Conservation (phyloP, 2,888 invertebrate species). For the Pseudococcus longispinus region DNA sequence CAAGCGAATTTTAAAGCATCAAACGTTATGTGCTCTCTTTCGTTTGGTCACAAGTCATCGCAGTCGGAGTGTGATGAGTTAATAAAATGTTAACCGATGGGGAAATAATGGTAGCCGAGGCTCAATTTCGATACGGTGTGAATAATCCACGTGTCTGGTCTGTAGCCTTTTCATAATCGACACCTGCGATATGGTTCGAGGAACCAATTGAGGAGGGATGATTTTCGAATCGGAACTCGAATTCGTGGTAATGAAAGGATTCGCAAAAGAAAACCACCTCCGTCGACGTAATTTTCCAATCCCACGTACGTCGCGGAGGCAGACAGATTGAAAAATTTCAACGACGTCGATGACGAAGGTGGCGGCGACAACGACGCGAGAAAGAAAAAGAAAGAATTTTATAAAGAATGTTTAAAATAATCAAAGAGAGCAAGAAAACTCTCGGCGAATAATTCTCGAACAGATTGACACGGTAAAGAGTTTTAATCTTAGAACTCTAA, state of each 20-base stretch:
- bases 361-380: not conserved
- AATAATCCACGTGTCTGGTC: no score
- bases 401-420: not conserved
- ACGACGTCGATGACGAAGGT: not conserved
- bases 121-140: not conserved
- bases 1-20: conserved; percentile 27
- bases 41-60: not conserved
- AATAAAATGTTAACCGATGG: conserved; percentile 5
- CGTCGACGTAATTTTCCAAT: no score
- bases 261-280: no score
- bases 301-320: not conserved
- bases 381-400: not conserved
- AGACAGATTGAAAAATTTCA: not conserved
- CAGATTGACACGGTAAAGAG: conserved; percentile 47
- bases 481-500: conserved; percentile 54
- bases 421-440: conserved; percentile 11
- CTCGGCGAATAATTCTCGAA: conserved; percentile 19
- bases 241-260: no score
- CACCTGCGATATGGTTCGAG: no score
- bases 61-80: conserved; percentile 1
- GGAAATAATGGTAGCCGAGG: not conserved
- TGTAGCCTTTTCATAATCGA: no score
- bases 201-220: no score
- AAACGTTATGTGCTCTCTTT: conserved; percentile 17
- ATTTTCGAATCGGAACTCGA: no score